Evolutionary conservation across 2,888 invertebrate species (phyloP).

Genomic region (Eupsilia transversa): DNA sequence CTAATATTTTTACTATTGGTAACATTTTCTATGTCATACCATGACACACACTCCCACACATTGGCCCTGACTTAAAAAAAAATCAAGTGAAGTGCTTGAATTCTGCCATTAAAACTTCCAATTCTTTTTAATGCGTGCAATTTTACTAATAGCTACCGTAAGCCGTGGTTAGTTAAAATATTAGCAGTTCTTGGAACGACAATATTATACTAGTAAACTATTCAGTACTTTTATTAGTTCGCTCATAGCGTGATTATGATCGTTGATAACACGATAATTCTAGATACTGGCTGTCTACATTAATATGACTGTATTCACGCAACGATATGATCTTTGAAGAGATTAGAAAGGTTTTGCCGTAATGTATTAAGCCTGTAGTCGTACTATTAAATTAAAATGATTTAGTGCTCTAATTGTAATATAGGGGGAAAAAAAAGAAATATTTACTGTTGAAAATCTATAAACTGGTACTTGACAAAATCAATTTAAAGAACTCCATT

Average conservation of each 20-base stretch:
- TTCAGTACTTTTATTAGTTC: slow-evolving; percentile 6
- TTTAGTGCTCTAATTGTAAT: background rate
- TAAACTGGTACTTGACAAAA: background rate
- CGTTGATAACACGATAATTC: slow-evolving; percentile 28
- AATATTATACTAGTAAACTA: slow-evolving; percentile 4
- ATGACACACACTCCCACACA: background rate
- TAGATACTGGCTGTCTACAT: slow-evolving; percentile 12
- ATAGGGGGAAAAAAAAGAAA: background rate
- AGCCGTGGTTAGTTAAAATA: slow-evolving; percentile 21
- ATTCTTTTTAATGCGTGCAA: slow-evolving; percentile 25
- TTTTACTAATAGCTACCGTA: slow-evolving; percentile 40
- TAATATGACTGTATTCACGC: background rate
- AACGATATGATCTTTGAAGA: slow-evolving; percentile 11
- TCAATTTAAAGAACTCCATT: background rate
- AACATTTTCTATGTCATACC: slow-evolving; percentile 1
- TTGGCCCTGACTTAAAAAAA: background rate
- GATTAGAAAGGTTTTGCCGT: background rate
- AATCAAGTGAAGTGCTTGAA: background rate
- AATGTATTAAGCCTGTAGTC: background rate
- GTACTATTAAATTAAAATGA: background rate
- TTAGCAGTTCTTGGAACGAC: slow-evolving; percentile 44
- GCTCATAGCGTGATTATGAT: slow-evolving; percentile 22
- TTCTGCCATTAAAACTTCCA: slow-evolving; percentile 32
- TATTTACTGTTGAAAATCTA: background rate
- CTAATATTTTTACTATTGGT: background rate